Percentiles rank a stretch among this genome's conserved stretches.
Evolutionary conservation across 2,797 vertebrate genomes (phyloP).

Genomic region (Anguilla pacifica): DNA sequence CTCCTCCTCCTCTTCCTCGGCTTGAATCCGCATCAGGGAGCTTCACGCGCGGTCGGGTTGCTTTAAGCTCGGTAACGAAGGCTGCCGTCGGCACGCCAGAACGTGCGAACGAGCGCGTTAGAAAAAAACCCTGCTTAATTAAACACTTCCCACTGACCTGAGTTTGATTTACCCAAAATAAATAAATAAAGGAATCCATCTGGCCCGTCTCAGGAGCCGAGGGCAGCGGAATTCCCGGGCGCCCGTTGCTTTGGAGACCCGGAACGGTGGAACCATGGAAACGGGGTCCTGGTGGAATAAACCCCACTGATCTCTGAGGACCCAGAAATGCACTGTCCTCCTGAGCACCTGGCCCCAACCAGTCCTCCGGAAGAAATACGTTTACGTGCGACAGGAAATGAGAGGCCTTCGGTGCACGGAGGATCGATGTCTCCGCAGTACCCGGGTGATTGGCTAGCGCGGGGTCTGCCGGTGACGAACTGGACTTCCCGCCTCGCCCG

Average conservation of each 20-base stretch:
- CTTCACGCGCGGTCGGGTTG: background rate
- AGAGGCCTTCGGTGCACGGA: background rate
- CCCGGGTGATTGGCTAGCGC: conserved; percentile 3
- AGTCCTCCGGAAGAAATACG: background rate
- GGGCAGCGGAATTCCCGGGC: background rate
- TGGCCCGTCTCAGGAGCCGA: background rate
- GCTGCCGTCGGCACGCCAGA: background rate
- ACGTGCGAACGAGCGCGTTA: background rate
- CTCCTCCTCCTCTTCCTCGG: no score
- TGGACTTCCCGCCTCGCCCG: background rate
- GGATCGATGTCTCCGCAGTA: conserved; percentile 3
- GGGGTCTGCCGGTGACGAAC: background rate
- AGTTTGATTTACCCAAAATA: background rate
- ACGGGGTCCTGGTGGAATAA: background rate
- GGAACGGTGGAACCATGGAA: background rate
- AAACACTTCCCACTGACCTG: background rate
- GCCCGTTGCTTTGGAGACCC: background rate
- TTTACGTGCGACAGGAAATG: background rate
- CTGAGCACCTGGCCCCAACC: background rate
- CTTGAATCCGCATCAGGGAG: background rate
- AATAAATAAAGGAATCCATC: background rate
- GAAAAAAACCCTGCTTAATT: background rate
- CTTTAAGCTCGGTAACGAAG: no score
- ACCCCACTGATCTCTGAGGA: background rate
- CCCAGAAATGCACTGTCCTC: background rate